These are phyloP conservation scores for Aphidius gifuensis DNA, from an alignment of 1,140 invertebrate genomes.

Conservation along the genomic window DNA sequence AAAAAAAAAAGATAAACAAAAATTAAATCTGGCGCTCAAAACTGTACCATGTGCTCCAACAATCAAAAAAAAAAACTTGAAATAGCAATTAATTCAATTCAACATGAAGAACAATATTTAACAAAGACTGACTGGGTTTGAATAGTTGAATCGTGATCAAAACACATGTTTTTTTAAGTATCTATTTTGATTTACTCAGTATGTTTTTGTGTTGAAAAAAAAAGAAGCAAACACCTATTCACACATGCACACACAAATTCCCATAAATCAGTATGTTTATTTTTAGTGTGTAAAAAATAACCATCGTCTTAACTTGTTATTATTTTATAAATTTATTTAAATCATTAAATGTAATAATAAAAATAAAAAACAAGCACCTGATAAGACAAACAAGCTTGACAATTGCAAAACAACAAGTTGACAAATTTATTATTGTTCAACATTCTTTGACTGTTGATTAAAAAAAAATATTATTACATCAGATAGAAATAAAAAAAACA, in stretches of 20 bases:
- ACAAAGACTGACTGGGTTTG: too few species aligned
- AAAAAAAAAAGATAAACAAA: too few species aligned
- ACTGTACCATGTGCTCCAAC: too few species aligned
- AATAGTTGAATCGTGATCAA: not conserved
- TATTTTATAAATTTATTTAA: constrained; percentile 10
- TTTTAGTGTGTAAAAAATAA: constrained; percentile 20
- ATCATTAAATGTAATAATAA: constrained; percentile 14
- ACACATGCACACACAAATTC: constrained; percentile 2
- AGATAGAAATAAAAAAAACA: too few species aligned
- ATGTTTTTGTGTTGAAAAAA: constrained; percentile 18
- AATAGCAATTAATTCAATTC: too few species aligned
- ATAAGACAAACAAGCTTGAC: too few species aligned
- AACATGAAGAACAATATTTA: too few species aligned
- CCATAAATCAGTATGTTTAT: constrained; percentile 27
- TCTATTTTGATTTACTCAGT: constrained; percentile 12
- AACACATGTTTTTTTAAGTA: not conserved
- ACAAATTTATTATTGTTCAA: not conserved
- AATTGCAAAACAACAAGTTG: not conserved
- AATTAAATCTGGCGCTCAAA: too few species aligned
- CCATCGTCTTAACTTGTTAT: constrained; percentile 2
- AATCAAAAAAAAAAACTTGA: too few species aligned
- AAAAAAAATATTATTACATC: too few species aligned
- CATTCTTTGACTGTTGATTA: too few species aligned
- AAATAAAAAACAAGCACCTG: too few species aligned
- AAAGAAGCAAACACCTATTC: constrained; percentile 3